Conservation (phyloP, 2,113 vertebrate genomes). For the Puma concolor region DNA sequence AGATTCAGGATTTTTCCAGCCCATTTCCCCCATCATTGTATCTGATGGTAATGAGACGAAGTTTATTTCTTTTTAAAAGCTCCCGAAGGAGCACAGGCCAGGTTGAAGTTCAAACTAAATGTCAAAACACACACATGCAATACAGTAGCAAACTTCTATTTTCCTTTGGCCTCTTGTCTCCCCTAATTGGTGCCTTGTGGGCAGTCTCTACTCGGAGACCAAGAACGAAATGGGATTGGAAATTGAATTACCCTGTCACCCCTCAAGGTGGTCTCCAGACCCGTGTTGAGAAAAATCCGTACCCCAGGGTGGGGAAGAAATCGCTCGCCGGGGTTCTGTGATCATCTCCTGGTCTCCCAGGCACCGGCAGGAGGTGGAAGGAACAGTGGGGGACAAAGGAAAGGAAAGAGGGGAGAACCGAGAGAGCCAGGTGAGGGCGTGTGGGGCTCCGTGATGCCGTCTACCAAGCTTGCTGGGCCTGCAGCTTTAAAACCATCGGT, state of each 20-base stretch:
- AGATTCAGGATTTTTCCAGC: slow-evolving; percentile 88
- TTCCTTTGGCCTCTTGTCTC: slow-evolving; percentile 77
- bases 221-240: slow-evolving; percentile 65
- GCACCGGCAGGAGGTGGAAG: not conserved
- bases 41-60: slow-evolving; percentile 86
- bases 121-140: slow-evolving; percentile 83
- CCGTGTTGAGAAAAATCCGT: slow-evolving; percentile 37
- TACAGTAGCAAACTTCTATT: slow-evolving; percentile 81
- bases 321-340: not conserved
- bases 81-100: slow-evolving; percentile 81
- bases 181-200: slow-evolving; percentile 86
- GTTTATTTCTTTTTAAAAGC: slow-evolving; percentile 84
- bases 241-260: slow-evolving; percentile 74
- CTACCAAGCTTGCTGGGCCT: not conserved
- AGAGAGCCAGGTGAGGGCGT: too few species aligned
- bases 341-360: not conserved
- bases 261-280: slow-evolving; percentile 76
- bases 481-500: not conserved
- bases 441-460: not conserved
- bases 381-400: not conserved
- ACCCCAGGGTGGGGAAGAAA: not conserved
- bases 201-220: slow-evolving; percentile 25
- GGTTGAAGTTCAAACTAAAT: slow-evolving; percentile 87
- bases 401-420: not conserved
- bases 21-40: slow-evolving; percentile 87